Conservation (phyloP, 1,140 invertebrate species). For the Zaprionus africanus region DNA sequence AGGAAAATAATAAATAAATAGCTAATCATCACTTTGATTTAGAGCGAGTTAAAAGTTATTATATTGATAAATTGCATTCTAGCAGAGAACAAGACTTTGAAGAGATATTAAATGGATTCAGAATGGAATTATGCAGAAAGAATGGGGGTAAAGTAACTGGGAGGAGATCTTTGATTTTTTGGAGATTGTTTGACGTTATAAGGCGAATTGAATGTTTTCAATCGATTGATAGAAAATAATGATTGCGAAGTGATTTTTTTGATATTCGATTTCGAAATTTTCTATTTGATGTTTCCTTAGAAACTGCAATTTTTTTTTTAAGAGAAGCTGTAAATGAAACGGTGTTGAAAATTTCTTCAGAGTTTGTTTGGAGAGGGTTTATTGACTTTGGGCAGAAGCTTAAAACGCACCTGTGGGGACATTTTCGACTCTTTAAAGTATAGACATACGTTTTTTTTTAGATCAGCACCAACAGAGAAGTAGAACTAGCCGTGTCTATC, state of each 20-base stretch:
- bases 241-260: too few species aligned
- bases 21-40: slow-evolving; percentile 25
- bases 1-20: slow-evolving; percentile 13
- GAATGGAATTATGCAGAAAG: not conserved
- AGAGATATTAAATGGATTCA: not conserved
- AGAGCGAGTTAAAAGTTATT: slow-evolving; percentile 10
- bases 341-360: not conserved
- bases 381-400: too few species aligned
- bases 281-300: not conserved
- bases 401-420: too few species aligned
- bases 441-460: too few species aligned
- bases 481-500: too few species aligned
- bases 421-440: too few species aligned
- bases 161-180: not conserved
- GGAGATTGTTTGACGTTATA: not conserved
- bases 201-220: too few species aligned
- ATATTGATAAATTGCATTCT: slow-evolving; percentile 13
- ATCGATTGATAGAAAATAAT: too few species aligned
- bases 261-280: too few species aligned
- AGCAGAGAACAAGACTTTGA: not conserved
- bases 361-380: too few species aligned
- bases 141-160: not conserved
- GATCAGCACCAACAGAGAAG: too few species aligned
- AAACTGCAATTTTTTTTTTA: not conserved
- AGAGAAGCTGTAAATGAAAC: fast-evolving